phyloP scores from a whole-genome alignment of 2,797 vertebrate genomes.

The Anguilla anguilla region DNA sequence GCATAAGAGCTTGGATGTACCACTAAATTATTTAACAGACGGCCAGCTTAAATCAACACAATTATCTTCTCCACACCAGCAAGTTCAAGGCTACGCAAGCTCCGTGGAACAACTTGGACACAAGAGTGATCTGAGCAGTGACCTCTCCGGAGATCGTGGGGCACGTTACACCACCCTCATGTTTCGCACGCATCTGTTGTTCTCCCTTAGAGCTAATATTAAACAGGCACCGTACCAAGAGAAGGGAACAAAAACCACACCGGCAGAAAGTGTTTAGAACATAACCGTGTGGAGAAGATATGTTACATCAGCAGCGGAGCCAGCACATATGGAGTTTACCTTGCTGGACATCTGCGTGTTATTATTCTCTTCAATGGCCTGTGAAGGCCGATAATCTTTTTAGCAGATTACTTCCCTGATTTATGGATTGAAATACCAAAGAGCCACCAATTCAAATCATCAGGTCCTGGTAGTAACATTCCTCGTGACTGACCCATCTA shows the following conservation, averaged over 20 bases:
- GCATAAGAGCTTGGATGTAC: constrained; percentile 14
- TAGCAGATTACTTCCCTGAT: constrained; percentile 62
- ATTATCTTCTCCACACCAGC: not conserved
- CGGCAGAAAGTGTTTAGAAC: constrained; percentile 10
- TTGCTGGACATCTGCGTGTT: constrained; percentile 66
- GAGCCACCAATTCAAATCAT: constrained; percentile 15
- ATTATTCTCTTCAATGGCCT: constrained; percentile 66
- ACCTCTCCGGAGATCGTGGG: constrained; percentile 9
- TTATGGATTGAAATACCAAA: constrained; percentile 40
- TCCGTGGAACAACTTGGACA: not conserved
- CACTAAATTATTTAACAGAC: constrained; percentile 14
- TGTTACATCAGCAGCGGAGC: constrained; percentile 53
- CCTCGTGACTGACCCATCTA: constrained; percentile 29
- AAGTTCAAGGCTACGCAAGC: constrained; percentile 8
- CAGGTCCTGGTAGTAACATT: constrained; percentile 40
- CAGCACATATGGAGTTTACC: constrained; percentile 59
- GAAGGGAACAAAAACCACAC: constrained; percentile 15
- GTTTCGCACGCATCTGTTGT: constrained; percentile 2
- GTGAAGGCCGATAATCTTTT: constrained; percentile 66
- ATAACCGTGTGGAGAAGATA: constrained; percentile 61
- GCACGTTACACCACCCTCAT: not conserved
- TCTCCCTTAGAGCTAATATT: constrained; percentile 21
- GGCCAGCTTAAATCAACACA: constrained; percentile 3
- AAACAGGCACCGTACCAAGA: constrained; percentile 28
- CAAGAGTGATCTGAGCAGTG: not conserved